Conservation (phyloP, 2,888 invertebrate species). For the Ditula angustiorana region DNA sequence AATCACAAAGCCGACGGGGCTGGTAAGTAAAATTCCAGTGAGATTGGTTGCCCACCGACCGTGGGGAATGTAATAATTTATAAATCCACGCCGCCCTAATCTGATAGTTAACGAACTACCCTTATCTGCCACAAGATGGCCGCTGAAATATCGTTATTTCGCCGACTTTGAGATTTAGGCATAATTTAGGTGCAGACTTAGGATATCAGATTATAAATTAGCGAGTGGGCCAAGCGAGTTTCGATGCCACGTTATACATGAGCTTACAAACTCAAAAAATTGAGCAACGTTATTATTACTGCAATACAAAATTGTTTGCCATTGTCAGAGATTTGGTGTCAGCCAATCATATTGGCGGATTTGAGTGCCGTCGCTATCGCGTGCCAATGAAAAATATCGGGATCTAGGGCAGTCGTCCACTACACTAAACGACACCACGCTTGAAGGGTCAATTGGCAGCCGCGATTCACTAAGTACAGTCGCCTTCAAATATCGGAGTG, state of each 20-base stretch:
- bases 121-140: conserved; percentile 2
- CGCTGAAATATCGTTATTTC: conserved; percentile 11
- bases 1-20: conserved; percentile 1
- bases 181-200: conserved; percentile 8
- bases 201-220: neutral
- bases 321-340: no score
- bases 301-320: no score
- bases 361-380: no score
- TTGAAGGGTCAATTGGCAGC: no score
- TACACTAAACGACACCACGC: no score
- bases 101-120: conserved; percentile 24
- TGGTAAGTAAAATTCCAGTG: conserved; percentile 1
- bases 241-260: neutral
- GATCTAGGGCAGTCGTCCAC: no score
- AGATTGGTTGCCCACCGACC: conserved; percentile 7
- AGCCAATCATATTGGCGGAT: no score
- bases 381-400: no score
- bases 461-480: no score
- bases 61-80: conserved; percentile 25
- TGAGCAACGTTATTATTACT: no score
- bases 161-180: conserved; percentile 13
- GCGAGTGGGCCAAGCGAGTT: neutral
- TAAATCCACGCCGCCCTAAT: conserved; percentile 14
- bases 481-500: no score
- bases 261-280: no score